Conservation (phyloP, 2,113 vertebrate species). For the Leucopsar rothschildi region DNA sequence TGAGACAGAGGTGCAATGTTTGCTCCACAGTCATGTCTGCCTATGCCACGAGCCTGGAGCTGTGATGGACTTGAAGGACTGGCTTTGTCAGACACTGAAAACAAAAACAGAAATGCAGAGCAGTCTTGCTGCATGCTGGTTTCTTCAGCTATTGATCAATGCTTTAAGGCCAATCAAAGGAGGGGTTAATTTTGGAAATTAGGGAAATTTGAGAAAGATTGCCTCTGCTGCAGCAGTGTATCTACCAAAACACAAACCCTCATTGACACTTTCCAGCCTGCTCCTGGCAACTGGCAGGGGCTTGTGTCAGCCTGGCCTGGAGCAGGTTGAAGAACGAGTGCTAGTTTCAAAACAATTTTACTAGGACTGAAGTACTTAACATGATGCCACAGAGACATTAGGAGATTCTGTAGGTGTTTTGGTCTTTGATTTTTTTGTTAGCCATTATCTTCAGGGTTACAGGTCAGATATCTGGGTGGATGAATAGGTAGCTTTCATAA, state of each 20-base stretch:
- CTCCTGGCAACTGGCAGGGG: background rate
- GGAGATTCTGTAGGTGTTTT: background rate
- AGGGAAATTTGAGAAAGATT: background rate
- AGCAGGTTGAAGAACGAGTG: background rate
- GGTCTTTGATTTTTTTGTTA: background rate
- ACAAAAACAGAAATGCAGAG: background rate
- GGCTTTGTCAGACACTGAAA: background rate
- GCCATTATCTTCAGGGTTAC: background rate
- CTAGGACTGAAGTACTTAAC: background rate
- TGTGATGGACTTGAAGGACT: background rate
- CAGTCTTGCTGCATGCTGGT: background rate
- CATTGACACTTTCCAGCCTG: background rate
- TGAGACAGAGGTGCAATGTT: background rate
- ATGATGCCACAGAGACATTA: background rate
- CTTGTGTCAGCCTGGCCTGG: background rate
- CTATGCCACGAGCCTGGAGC: rapidly evolving
- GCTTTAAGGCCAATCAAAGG: background rate
- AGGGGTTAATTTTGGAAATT: background rate
- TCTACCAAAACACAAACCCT: background rate
- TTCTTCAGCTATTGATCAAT: background rate
- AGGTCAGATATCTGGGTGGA: background rate
- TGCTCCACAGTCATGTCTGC: background rate
- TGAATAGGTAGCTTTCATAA: background rate
- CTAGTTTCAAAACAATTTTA: background rate
- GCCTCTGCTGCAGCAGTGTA: background rate